A percentile compares a stretch with the other conserved stretches of the same genome.
Evolutionary conservation across 1,140 invertebrate genomes (phyloP).

Genomic region (Carposina sasakii): DNA sequence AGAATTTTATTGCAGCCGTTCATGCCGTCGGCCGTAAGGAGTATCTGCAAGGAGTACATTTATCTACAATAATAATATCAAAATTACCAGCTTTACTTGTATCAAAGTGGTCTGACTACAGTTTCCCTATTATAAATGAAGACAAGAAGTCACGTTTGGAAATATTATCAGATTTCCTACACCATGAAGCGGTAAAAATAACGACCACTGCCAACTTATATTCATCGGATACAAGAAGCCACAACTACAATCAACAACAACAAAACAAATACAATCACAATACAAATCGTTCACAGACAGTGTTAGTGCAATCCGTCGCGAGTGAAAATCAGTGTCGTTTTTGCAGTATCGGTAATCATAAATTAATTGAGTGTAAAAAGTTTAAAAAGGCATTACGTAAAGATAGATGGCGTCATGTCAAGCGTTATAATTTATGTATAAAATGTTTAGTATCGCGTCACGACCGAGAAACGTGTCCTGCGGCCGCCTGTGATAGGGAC

Average conservation of each 20-base stretch:
- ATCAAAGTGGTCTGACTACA: conserved; percentile 23
- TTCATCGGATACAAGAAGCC: neutral
- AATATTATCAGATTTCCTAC: conserved; percentile 9
- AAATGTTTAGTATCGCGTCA: conserved; percentile 13
- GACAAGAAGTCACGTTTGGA: neutral
- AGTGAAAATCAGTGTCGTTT: conserved; percentile 10
- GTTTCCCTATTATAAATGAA: conserved; percentile 1
- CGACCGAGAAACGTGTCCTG: conserved; percentile 5
- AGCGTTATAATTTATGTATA: conserved; percentile 8
- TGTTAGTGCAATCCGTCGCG: neutral
- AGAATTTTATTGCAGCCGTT: conserved; percentile 15
- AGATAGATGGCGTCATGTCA: conserved; percentile 10
- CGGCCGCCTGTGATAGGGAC: conserved; percentile 5
- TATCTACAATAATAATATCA: conserved; percentile 3
- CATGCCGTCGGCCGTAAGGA: conserved; percentile 9
- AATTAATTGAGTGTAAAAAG: neutral
- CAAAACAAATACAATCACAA: conserved; percentile 1
- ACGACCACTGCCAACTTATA: neutral
- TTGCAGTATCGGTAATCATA: neutral
- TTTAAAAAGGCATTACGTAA: conserved; percentile 11
- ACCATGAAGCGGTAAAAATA: conserved; percentile 3
- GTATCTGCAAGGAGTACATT: conserved; percentile 9
- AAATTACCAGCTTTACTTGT: conserved; percentile 16
- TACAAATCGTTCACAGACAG: neutral
- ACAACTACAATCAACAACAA: neutral